phyloP scores from a whole-genome alignment of 2,888 invertebrate genomes.

The Tipula lateralis region DNA sequence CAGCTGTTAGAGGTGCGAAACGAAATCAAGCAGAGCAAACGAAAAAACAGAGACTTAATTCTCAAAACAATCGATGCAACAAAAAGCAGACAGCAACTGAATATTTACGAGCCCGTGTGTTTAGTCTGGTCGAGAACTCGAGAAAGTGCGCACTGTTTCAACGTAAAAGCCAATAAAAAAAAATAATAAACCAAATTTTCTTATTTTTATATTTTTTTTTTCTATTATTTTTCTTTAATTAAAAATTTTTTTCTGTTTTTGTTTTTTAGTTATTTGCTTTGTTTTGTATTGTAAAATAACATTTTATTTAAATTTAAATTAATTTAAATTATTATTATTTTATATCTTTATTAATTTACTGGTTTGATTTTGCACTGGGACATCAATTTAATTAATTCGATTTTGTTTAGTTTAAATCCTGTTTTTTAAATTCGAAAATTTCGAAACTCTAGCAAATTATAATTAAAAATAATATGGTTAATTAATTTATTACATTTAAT shows the following conservation, averaged over 20 bases:
- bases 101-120: no score
- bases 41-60: background rate
- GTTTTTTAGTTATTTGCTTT: background rate
- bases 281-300: background rate
- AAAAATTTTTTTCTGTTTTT: background rate
- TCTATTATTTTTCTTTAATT: conserved; percentile 20
- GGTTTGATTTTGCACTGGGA: background rate
- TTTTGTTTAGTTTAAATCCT: background rate
- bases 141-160: background rate
- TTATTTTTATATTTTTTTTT: background rate
- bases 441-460: conserved; percentile 4
- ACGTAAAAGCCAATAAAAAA: background rate
- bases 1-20: background rate
- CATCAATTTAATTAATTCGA: background rate
- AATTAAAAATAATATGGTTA: background rate
- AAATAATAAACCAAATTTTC: background rate
- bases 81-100: background rate
- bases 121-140: no score
- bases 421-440: background rate
- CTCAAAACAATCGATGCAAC: no score
- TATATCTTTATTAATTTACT: background rate
- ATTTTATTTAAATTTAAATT: background rate
- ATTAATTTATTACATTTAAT: conserved; percentile 12
- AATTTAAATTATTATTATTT: conserved; percentile 11
- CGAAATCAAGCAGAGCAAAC: background rate